Evolutionary conservation across 2,113 vertebrate genomes (phyloP), one percentile per base, ranked within the genome.

Genomic region (Choloepus hoffmanni): DNA sequence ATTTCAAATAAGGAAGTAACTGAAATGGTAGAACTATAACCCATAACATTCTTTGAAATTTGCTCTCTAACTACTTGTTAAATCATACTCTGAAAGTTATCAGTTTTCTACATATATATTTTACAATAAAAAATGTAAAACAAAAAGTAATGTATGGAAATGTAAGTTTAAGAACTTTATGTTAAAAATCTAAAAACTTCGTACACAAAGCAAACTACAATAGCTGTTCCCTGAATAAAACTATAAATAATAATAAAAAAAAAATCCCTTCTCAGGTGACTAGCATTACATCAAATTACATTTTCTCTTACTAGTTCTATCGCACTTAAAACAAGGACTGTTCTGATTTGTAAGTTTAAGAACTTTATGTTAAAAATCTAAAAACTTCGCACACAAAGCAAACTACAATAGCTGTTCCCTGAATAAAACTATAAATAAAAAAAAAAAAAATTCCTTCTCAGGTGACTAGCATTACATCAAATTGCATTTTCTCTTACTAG

Each of bases 101-200:
- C 36, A 36, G 36, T 36, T 36, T 36, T 36, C 36, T 36, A 36
- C 36, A 36, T 36, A 36, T 36, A 36, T 36, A 36, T 36, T 36
- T 36, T 36, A 36, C 36, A 36, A 36, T 36, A 36, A 36, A 36
- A 36, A 36, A 36, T 36, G 36, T 36, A 36, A 36, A 36, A 36
- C 36, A 36, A 92, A 65, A 53, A 28, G n/a, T 88, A 92, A 85
- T 33, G 12, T 72, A 88, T 70, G 18, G n/a, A 94, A 78, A 96
- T 90, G 55, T 67, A 85, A 33, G 53, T 36, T 92, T 78, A 92
- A 62, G 24, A 78, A 30, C 94, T 90, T 93, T 95, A 83, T 83
- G n/a, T 55, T 53, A 77, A 84, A 84, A 84, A 86, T 58, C 3
- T 90, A 53, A 94, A 96, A 82, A 62, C 73, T 63, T 82, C 85